phyloP scores from a whole-genome alignment of 2,888 invertebrate genomes.

The Crossocerus cetratus region DNA sequence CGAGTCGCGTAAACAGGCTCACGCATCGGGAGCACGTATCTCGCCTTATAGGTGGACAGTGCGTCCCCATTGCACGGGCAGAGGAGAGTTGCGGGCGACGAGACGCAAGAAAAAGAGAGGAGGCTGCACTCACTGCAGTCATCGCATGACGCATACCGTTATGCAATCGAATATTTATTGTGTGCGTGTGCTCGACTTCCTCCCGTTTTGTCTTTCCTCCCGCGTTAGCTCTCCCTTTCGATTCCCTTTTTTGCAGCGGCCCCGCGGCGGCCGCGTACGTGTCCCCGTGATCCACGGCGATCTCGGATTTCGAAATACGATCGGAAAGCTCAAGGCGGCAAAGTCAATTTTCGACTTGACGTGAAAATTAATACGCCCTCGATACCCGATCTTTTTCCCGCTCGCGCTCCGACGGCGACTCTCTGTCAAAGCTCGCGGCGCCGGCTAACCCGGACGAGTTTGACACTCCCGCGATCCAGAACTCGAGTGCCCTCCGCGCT shows the following conservation, averaged over 20 bases:
- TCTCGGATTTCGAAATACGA: constrained; percentile 50
- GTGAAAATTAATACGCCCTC: constrained; percentile 29
- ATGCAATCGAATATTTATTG: constrained; percentile 60
- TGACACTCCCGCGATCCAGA: too few species aligned
- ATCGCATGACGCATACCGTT: constrained; percentile 57
- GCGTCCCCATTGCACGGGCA: constrained; percentile 34
- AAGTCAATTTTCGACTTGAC: constrained; percentile 41
- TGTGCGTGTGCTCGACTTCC: constrained; percentile 48
- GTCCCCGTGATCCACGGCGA: neutral
- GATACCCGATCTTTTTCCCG: constrained; percentile 32
- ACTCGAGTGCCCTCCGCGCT: too few species aligned
- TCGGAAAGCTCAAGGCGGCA: constrained; percentile 44
- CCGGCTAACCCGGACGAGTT: too few species aligned
- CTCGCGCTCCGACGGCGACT: too few species aligned
- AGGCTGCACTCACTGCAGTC: constrained; percentile 45
- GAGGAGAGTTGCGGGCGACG: constrained; percentile 14
- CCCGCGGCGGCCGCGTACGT: neutral
- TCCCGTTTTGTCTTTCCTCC: constrained; percentile 36
- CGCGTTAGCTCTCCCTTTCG: constrained; percentile 32
- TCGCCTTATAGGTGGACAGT: constrained; percentile 67
- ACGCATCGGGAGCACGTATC: constrained; percentile 67
- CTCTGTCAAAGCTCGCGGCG: too few species aligned
- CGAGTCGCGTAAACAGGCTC: constrained; percentile 49
- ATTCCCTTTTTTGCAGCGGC: constrained; percentile 4
- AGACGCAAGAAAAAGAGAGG: constrained; percentile 41